Evolutionary conservation across 2,113 vertebrate species (phyloP).

Genomic region (Microcebus ravelobensis): DNA sequence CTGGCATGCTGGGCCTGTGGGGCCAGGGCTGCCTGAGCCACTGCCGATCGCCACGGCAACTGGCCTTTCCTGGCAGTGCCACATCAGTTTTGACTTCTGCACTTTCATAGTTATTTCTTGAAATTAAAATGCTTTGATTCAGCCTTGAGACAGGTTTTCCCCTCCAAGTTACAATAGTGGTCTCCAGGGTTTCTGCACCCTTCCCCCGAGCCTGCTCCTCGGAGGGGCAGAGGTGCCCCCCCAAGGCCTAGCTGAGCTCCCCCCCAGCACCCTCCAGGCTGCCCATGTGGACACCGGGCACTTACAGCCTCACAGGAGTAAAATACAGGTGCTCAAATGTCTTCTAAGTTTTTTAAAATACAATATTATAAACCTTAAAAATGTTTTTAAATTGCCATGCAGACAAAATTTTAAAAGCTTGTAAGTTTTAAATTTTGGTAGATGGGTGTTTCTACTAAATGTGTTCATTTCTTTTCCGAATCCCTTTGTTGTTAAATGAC

Average conservation of each 20-base stretch:
- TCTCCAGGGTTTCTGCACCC: background rate
- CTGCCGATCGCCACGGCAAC: too few species aligned
- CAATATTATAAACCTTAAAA: background rate
- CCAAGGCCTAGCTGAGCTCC: too few species aligned
- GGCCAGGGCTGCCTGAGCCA: too few species aligned
- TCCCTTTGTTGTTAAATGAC: background rate
- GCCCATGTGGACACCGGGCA: rapidly evolving
- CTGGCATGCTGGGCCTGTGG: too few species aligned
- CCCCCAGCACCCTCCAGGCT: background rate
- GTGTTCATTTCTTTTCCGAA: background rate
- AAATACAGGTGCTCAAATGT: background rate
- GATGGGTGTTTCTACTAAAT: background rate
- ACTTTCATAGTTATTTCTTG: too few species aligned
- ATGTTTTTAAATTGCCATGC: background rate
- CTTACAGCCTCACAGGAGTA: background rate
- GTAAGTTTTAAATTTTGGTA: background rate
- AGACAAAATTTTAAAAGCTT: background rate
- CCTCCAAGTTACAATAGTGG: too few species aligned
- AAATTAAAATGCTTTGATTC: too few species aligned
- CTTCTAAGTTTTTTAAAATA: background rate
- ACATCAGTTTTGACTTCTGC: too few species aligned
- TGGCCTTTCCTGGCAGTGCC: too few species aligned
- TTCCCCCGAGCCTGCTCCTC: background rate
- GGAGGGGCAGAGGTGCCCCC: background rate
- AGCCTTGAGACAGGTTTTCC: too few species aligned